These are phyloP conservation scores for Campoplex nolae DNA, from an alignment of 2,888 invertebrate species.

Conservation along the genomic window DNA sequence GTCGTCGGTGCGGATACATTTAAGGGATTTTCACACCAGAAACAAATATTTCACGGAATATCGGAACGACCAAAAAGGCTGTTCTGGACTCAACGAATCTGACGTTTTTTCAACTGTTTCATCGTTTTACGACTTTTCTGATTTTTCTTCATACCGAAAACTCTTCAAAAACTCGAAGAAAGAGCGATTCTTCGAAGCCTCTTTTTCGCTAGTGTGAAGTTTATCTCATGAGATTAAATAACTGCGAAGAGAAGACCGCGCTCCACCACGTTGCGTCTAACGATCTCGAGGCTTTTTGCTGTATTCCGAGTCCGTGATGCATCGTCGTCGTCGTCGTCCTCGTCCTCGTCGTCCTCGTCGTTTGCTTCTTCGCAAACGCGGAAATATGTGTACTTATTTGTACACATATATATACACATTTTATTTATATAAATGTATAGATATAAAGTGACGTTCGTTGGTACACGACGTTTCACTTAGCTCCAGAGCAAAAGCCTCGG, in stretches of 20 bases:
- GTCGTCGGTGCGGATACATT: constrained; percentile 50
- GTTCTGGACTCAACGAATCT: neutral
- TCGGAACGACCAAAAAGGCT: neutral
- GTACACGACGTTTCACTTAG: constrained; percentile 68
- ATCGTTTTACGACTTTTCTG: neutral
- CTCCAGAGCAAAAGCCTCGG: constrained; percentile 61
- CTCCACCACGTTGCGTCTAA: constrained; percentile 55
- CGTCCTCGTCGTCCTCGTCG: constrained; percentile 9
- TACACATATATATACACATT: constrained; percentile 8
- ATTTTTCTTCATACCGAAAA: constrained; percentile 6
- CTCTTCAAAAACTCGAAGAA: neutral
- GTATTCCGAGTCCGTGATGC: constrained; percentile 12
- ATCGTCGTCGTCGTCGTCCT: neutral
- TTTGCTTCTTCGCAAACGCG: constrained; percentile 43
- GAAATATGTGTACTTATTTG: constrained; percentile 41
- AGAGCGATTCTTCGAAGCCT: neutral
- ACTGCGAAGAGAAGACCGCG: constrained; percentile 42
- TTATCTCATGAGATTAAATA: constrained; percentile 15
- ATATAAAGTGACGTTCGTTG: constrained; percentile 48
- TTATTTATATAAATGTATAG: constrained; percentile 4
- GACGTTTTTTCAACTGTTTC: neutral
- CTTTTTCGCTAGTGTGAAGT: constrained; percentile 22
- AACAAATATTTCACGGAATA: neutral
- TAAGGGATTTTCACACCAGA: constrained; percentile 61
- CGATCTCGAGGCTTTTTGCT: constrained; percentile 64